Conservation (phyloP, 1,140 invertebrate genomes). For the Ceratina japonica region DNA sequence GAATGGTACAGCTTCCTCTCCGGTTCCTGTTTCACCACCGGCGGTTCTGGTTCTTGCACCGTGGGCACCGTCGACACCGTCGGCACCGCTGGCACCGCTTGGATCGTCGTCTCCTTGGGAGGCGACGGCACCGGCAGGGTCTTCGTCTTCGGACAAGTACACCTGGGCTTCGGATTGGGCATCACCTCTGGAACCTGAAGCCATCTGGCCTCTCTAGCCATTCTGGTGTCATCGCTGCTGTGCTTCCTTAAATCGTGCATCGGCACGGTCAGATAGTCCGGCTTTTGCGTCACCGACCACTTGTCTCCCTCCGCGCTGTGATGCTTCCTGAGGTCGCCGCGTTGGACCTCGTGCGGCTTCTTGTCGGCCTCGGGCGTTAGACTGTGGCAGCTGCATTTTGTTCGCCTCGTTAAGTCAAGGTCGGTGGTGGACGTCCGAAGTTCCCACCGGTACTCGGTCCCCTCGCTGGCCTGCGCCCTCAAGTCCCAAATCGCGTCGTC, state of each 20-base stretch:
- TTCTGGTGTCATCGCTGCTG: constrained; percentile 74
- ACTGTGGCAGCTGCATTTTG: constrained; percentile 72
- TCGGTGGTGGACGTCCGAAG: constrained; percentile 75
- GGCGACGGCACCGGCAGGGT: constrained; percentile 58
- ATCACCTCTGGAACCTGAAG: constrained; percentile 74
- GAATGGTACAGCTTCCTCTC: constrained; percentile 65
- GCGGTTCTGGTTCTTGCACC: constrained; percentile 29
- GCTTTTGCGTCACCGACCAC: constrained; percentile 71
- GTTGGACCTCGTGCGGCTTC: constrained; percentile 62
- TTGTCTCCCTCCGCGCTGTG: constrained; percentile 77
- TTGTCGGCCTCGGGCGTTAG: constrained; percentile 68
- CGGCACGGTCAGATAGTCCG: constrained; percentile 60
- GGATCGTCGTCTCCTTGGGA: constrained; percentile 15
- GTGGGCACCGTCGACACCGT: constrained; percentile 5
- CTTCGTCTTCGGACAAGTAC: constrained; percentile 73
- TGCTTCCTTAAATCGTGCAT: constrained; percentile 75
- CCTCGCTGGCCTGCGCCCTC: constrained; percentile 67
- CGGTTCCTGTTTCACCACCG: constrained; percentile 56
- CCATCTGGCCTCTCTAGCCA: constrained; percentile 70
- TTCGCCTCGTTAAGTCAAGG: constrained; percentile 66
- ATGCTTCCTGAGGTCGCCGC: constrained; percentile 75
- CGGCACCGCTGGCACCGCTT: constrained; percentile 42
- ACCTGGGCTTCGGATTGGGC: constrained; percentile 74
- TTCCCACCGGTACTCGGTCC: constrained; percentile 76
- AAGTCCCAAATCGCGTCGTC: constrained; percentile 74